Percentiles rank a stretch among this genome's conserved stretches.
phyloP scores from a whole-genome alignment of 2,797 vertebrate genomes.

The Smutsia temminckii region DNA sequence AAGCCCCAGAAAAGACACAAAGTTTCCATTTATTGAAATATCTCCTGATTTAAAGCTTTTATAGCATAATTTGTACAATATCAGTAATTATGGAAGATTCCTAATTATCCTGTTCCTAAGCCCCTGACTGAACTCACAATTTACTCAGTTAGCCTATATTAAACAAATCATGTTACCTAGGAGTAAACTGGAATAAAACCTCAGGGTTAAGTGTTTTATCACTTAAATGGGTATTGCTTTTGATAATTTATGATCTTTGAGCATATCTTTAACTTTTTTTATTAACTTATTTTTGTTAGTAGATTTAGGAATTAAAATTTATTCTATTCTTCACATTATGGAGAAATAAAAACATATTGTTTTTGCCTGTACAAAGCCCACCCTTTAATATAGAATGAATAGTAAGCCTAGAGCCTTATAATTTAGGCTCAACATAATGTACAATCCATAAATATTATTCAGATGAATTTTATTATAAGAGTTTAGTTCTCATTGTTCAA shows the following conservation, averaged over 20 bases:
- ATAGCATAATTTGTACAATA: neutral
- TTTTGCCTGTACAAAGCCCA: neutral
- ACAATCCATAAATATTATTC: neutral
- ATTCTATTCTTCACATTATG: neutral
- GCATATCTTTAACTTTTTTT: neutral
- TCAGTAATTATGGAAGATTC: neutral
- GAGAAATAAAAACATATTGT: neutral
- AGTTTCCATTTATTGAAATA: neutral
- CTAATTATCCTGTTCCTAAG: neutral
- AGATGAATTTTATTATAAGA: neutral
- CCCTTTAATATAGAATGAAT: neutral
- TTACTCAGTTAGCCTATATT: neutral
- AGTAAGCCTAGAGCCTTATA: neutral
- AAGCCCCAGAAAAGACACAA: neutral
- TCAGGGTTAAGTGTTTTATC: neutral
- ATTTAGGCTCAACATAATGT: neutral
- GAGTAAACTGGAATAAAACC: neutral
- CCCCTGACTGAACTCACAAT: neutral
- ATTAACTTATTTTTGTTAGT: slow-evolving; percentile 1
- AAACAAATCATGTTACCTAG: slow-evolving; percentile 13
- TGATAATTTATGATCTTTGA: slow-evolving; percentile 16
- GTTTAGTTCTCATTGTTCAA: neutral
- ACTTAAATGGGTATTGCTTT: neutral
- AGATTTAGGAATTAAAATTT: slow-evolving; percentile 17
- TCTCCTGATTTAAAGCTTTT: neutral